Base-by-base conservation (phyloP, 2,888 invertebrate species). In the Rotaria magnacalcarata region DNA sequence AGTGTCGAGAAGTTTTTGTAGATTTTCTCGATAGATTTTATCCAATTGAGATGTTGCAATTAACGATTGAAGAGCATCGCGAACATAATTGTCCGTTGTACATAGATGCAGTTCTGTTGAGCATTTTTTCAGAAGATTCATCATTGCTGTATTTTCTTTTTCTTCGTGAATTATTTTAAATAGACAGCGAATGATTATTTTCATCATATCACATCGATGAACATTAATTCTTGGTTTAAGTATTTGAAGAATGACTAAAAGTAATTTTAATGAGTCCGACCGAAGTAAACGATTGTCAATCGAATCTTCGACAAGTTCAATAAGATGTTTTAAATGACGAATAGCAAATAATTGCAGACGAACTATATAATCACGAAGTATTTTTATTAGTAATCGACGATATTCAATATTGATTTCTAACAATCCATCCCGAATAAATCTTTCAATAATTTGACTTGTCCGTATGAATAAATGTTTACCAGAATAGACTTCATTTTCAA, bases 281-380 rank as follows among this genome's bases (percentile, higher is more conserved):
- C 80, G 0, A 34, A 80, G n/a, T 47, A 24, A n/a, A 24, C 80
- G 43, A 80, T 80, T 80, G n/a, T 80, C 80, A 10, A 80, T 43
- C 0, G 47, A 80, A 80, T 80, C 47, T 47, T 80, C 47, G n/a
- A 80, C 24, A 8, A 47, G 43, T 47, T 80, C 80, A 47, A 80
- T 41, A 47, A 80, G 47, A 24, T 80, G 80, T 24, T 80, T 80
- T 80, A 80, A 80, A 80, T 80, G 80, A 24, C 80, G 80, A 47
- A 43, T 24, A 80, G 80, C 47, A 80, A 80, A 80, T 47, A 80
- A 47, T 43, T 80, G 47, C 24, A 80, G 47, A 47, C 80, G 80
- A 47, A n/a, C n/a, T 24, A 80, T 80, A n/a, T 80, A 80, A 14
- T 11, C 24, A 47, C 14, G 43, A n/a, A 80, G 11, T 41, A 80